phyloP scores from a whole-genome alignment of 2,797 vertebrate species.

The Bradypodion ventrale region DNA sequence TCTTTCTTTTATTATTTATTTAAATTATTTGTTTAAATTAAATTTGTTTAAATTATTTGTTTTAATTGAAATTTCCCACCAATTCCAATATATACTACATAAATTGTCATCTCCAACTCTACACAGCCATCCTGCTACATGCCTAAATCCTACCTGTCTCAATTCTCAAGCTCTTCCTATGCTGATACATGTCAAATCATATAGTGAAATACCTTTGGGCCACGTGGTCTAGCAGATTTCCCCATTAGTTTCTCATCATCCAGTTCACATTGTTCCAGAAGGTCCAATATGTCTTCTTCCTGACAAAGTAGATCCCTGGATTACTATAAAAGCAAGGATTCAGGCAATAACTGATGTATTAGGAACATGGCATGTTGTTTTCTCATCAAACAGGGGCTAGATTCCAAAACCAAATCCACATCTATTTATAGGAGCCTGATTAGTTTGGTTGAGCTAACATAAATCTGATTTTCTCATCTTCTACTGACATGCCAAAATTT shows the following conservation, averaged over 20 bases:
- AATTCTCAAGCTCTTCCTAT: neutral
- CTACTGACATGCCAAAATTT: neutral
- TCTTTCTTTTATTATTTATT: too few relatives aligned
- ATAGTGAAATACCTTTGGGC: slow-evolving; percentile 78
- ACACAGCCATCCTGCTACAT: neutral
- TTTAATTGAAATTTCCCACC: neutral
- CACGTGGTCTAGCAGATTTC: slow-evolving; percentile 76
- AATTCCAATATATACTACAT: neutral
- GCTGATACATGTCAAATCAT: neutral
- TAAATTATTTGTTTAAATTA: too few relatives aligned
- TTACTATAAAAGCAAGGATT: slow-evolving; percentile 31
- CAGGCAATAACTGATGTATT: neutral
- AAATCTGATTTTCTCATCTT: neutral
- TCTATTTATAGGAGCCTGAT: neutral
- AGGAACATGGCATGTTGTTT: neutral
- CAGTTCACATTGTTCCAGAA: slow-evolving; percentile 96
- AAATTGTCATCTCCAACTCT: neutral
- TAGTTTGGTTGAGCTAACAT: neutral
- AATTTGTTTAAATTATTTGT: too few relatives aligned
- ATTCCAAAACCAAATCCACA: neutral
- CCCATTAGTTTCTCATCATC: slow-evolving; percentile 94
- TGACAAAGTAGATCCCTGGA: slow-evolving; percentile 58
- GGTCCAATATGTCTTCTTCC: slow-evolving; percentile 98
- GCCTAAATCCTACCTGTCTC: neutral
- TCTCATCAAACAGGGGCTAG: neutral